Base-by-base conservation (phyloP, 2,888 invertebrate species). In the Argyresthia albistria region DNA sequence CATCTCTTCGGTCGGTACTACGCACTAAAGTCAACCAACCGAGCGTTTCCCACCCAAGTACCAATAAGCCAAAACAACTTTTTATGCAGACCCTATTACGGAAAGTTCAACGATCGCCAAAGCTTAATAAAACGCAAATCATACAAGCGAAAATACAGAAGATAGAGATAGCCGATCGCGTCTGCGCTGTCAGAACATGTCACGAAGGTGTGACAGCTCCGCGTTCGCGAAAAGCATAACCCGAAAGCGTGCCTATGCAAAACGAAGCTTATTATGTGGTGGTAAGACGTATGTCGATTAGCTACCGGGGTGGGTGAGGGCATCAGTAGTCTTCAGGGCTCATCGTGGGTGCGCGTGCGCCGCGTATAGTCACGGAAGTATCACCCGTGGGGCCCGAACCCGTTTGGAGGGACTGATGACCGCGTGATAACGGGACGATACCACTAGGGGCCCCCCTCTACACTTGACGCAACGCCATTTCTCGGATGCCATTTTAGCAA, bases 391-490 rank as follows among this genome's bases (percentile, higher is more conserved):
- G 70, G 71, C 70, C 73, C 72, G 68, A 69, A 70, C 76, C 71
- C 73, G 76, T 73, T 76, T 69, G 63, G 63, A 64, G 71, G 73
- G 78, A 76, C 76, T 79, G 83, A 78, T 78, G 81, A 82, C 82
- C 82, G 82, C 76, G 78, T 79, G 70, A 70, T 84, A 83, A 84
- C 84, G 82, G 84, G 65, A 71, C 71, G 63, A 46, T 48, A 42
- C 39, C 43, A 35, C 35, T 47, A 10, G 36, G 63, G 36, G 63
- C 63, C 48, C 47, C 25, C 50, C 35, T 35, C 43, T 25, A 25
- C 8, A 37, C 37, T 8, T 14, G 25, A 25, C 42, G 16, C n/a
- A 12, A 12, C 42, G 15, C 35, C 51, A 45, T 51, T 45, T 45
- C 51, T 51, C 45, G 35, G 35, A 43, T 43, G 42, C 50, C 65